Evolutionary conservation across 37 sponge, comb jelly and placozoan species (phyloP), one percentile per base, ranked within the genome.

Genomic region (Chondrosia reniformis): DNA sequence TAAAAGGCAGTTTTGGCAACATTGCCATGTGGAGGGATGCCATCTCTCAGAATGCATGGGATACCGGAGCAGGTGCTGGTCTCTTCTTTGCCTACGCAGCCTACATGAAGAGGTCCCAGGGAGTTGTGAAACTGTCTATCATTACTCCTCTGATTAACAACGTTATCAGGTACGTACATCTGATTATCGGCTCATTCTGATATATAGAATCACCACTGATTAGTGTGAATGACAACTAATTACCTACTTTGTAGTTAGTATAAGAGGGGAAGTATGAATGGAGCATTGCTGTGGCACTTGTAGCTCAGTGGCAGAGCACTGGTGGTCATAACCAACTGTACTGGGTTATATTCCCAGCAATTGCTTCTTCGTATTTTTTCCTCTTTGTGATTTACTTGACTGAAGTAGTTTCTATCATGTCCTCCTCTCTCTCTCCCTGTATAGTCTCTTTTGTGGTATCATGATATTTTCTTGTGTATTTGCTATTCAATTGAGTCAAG

Each of bases 21-120:
- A 6, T 89, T 9, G 22, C 69, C 0, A 45, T 93, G 33, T 93
- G 94, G 94, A 41, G 82, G 42, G 94, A 93, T 84, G 94, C 94
- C 25, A 75, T 89, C 39, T 76, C 94, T 34, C 94, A 93, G 75
- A 93, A 93, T 84, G 94, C 90, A 25, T 93, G 90, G 90, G 94
- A 93, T 76, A 93, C 94, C 55, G 87, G 93, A 55, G 91, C 91
- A 27, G 94, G 83, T 19, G 24, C 79, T n/a, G 94, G 88, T 4
- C 30, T 67, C 4, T 87, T 93, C 62, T 54, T 93, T 43, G 82
- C 88, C 7, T 93, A 86, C 76, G 87, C 94, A 40, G 84, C 85
- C 4, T 93, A 83, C 81, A 93, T 93, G 94, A 83, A 36, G 62
- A 59, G 91, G 15, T 56, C 19, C 22, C 84, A 89, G 31, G 94